Conservation (phyloP, 2,113 vertebrate genomes). For the Porphyrio hochstetteri region DNA sequence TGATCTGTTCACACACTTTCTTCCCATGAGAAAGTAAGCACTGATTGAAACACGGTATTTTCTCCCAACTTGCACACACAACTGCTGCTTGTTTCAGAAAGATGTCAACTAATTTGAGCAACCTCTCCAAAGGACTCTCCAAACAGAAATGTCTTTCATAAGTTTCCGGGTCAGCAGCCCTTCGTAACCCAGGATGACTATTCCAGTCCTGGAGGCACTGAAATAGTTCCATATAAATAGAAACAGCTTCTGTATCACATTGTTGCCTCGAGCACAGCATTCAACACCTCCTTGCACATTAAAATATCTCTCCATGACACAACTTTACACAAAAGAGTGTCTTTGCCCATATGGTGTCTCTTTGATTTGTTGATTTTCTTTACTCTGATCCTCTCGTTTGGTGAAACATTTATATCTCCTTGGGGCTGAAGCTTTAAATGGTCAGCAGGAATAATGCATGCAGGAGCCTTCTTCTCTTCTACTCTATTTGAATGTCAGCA, state of each 20-base stretch:
- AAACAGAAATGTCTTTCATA: conserved; percentile 88
- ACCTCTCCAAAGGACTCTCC: conserved; percentile 74
- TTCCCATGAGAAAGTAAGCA: conserved; percentile 85
- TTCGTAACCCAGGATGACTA: conserved; percentile 74
- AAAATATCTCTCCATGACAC: conserved; percentile 60
- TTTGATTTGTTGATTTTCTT: conserved; percentile 65
- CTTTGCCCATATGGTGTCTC: conserved; percentile 44
- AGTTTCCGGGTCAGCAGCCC: conserved; percentile 88
- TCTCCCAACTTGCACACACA: conserved; percentile 79
- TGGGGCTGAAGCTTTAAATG: conserved; percentile 60
- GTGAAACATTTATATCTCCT: conserved; percentile 30
- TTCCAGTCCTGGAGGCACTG: conserved; percentile 77
- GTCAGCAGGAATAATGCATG: conserved; percentile 61
- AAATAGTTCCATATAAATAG: conserved; percentile 81
- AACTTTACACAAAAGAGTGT: conserved; percentile 51
- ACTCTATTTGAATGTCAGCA: conserved; percentile 11
- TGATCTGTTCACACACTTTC: conserved; percentile 62
- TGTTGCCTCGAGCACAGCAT: conserved; percentile 70
- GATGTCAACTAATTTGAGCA: conserved; percentile 74
- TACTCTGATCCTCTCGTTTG: conserved; percentile 50
- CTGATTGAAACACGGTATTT: conserved; percentile 64
- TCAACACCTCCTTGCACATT: conserved; percentile 64
- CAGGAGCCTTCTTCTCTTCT: background rate
- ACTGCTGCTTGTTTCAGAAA: conserved; percentile 82
- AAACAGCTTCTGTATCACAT: conserved; percentile 74